These are phyloP conservation scores for Hucho hucho DNA, from an alignment of 2,113 vertebrate species.

Conservation along the genomic window DNA sequence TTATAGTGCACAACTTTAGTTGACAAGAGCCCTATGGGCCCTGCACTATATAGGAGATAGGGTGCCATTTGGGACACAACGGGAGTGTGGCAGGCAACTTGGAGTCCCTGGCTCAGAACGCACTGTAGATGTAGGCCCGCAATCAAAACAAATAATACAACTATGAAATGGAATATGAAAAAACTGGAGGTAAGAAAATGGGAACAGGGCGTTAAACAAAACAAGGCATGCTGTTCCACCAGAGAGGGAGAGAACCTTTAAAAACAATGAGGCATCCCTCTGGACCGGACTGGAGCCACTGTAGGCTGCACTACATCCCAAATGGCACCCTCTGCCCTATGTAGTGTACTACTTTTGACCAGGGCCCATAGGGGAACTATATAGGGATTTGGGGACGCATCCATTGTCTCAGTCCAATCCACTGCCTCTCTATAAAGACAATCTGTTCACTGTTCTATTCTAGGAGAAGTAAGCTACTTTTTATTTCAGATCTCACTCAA, in stretches of 20 bases:
- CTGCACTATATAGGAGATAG: conserved; percentile 56
- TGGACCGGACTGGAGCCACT: conserved; percentile 6
- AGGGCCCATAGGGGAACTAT: no score
- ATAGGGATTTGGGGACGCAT: no score
- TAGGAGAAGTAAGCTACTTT: neutral
- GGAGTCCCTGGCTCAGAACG: conserved; percentile 16
- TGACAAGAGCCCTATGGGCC: conserved; percentile 66
- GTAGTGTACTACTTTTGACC: no score
- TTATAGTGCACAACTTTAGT: neutral
- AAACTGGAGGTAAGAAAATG: conserved; percentile 50
- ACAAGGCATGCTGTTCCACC: conserved; percentile 36
- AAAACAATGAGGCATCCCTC: conserved; percentile 17
- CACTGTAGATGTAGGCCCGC: conserved; percentile 42
- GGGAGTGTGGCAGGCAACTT: conserved; percentile 29
- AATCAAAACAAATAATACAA: conserved; percentile 34
- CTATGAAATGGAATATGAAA: conserved; percentile 55
- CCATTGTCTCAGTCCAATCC: neutral
- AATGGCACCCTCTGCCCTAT: no score
- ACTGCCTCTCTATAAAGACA: neutral
- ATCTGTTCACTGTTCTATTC: neutral
- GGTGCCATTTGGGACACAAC: conserved; percentile 55
- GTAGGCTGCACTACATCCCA: neutral
- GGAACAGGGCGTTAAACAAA: conserved; percentile 53
- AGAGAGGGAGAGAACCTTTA: conserved; percentile 17
- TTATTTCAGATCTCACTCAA: neutral